Evolutionary conservation across 2,888 invertebrate species (phyloP).

Genomic region (Drosophila merina): DNA sequence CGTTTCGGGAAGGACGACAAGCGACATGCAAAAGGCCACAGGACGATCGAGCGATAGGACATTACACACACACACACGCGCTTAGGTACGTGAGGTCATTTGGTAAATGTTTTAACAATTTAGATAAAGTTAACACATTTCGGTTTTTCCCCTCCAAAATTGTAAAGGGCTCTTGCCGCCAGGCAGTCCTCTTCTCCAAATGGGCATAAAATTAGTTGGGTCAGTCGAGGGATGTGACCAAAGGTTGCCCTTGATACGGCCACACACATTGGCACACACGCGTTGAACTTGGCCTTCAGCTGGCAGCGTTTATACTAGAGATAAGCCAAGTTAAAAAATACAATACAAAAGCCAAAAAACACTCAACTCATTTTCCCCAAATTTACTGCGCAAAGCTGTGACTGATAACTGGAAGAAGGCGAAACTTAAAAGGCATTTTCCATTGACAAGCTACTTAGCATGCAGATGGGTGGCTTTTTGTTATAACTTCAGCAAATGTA

Average conservation of each 20-base stretch:
- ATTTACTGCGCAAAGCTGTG: slow-evolving; percentile 63
- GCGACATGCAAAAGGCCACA: slow-evolving; percentile 37
- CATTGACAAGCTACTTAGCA: slow-evolving; percentile 44
- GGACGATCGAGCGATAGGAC: slow-evolving; percentile 61
- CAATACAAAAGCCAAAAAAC: slow-evolving; percentile 45
- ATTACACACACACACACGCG: slow-evolving; percentile 27
- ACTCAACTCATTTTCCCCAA: slow-evolving; percentile 59
- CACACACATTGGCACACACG: slow-evolving; percentile 9
- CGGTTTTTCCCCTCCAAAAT: slow-evolving; percentile 48
- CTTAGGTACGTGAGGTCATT: slow-evolving; percentile 81
- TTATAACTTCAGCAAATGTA: slow-evolving; percentile 62
- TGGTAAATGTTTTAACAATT: slow-evolving; percentile 81
- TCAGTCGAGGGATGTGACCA: slow-evolving; percentile 73
- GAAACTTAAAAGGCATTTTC: slow-evolving; percentile 12
- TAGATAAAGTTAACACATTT: slow-evolving; percentile 83
- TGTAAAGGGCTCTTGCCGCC: slow-evolving; percentile 49
- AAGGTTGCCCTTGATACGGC: slow-evolving; percentile 63
- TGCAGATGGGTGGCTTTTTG: slow-evolving; percentile 51
- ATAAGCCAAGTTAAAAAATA: slow-evolving; percentile 52
- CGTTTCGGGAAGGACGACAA: slow-evolving; percentile 50
- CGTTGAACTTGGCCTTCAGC: slow-evolving; percentile 72
- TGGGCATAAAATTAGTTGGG: slow-evolving; percentile 77
- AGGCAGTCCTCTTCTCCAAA: slow-evolving; percentile 53
- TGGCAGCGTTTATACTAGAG: slow-evolving; percentile 59
- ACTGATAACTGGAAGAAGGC: slow-evolving; percentile 55